These are phyloP conservation scores for Coranthus polyacanthus DNA, from an alignment of 2,797 vertebrate genomes.

Conservation along the genomic window DNA sequence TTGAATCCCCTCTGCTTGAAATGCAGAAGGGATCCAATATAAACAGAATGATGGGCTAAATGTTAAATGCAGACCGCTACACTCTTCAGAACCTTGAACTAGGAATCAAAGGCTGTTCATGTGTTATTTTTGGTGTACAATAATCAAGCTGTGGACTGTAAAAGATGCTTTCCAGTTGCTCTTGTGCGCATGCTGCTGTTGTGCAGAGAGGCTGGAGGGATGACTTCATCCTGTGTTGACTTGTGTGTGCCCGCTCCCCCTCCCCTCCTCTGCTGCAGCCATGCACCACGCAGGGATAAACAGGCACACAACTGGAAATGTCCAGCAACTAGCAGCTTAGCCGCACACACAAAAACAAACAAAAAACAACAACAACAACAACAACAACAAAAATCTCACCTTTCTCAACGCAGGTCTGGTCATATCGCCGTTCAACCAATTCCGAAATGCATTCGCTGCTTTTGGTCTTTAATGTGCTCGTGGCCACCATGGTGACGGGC, in stretches of 20 bases:
- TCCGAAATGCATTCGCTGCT: constrained; percentile 75
- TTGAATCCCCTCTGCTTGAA: too few relatives aligned
- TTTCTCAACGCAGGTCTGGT: constrained; percentile 80
- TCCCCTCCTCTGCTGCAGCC: constrained; percentile 68
- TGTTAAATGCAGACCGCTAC: too few relatives aligned
- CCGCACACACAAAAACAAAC: background rate
- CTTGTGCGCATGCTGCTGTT: constrained; percentile 29
- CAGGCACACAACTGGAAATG: constrained; percentile 65
- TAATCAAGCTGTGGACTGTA: background rate
- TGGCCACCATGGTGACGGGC: constrained; percentile 79
- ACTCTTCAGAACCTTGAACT: too few relatives aligned
- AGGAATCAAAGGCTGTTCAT: too few relatives aligned
- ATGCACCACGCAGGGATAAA: constrained; percentile 76
- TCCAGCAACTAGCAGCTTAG: constrained; percentile 27
- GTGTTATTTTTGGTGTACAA: background rate
- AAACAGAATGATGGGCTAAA: too few relatives aligned
- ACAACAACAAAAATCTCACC: constrained; percentile 66
- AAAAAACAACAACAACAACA: background rate
- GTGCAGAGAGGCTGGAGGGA: constrained; percentile 56
- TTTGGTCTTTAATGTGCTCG: constrained; percentile 82
- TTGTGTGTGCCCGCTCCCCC: constrained; percentile 27
- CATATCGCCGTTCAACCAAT: constrained; percentile 70
- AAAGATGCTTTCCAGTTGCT: too few relatives aligned
- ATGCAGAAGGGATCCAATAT: too few relatives aligned
- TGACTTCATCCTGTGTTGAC: constrained; percentile 81